phyloP scores from a whole-genome alignment of 1,140 invertebrate genomes.

The Zaprionus africanus region DNA sequence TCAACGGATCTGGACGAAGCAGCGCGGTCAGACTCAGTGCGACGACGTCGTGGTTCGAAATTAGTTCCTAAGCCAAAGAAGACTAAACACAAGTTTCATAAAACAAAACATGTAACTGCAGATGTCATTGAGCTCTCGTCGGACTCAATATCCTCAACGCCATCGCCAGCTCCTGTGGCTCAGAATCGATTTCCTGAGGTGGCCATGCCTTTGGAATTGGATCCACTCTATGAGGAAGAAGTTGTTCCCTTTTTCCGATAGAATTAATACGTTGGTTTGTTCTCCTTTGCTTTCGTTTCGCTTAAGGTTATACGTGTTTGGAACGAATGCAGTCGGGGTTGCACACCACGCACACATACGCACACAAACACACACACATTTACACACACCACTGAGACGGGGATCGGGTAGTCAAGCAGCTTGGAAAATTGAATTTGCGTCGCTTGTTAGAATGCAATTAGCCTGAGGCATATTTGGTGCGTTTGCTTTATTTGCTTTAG shows the following conservation, averaged over 20 bases:
- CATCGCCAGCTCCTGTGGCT: constrained; percentile 23
- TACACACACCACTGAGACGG: constrained; percentile 17
- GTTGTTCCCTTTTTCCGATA: constrained; percentile 59
- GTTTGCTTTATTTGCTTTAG: constrained; percentile 59
- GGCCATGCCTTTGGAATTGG: constrained; percentile 43
- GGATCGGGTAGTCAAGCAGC: constrained; percentile 52
- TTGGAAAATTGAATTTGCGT: constrained; percentile 74
- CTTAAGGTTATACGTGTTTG: constrained; percentile 62
- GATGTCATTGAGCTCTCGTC: constrained; percentile 73
- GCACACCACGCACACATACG: constrained; percentile 18
- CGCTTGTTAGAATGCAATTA: constrained; percentile 83
- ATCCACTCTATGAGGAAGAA: constrained; percentile 72
- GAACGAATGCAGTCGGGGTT: constrained; percentile 72
- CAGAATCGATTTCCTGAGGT: constrained; percentile 23
- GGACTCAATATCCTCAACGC: constrained; percentile 53
- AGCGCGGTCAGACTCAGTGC: background rate
- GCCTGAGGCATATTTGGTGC: constrained; percentile 60
- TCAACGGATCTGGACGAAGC: constrained; percentile 63
- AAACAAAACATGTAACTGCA: constrained; percentile 14
- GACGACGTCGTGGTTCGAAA: constrained; percentile 20
- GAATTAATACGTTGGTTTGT: background rate
- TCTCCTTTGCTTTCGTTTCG: background rate
- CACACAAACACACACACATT: constrained; percentile 27
- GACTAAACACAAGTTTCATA: background rate
- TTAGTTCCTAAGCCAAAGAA: background rate